Evolutionary conservation across 1,140 invertebrate genomes (phyloP), one percentile per base, ranked within the genome.

Genomic region (Arion vulgaris): DNA sequence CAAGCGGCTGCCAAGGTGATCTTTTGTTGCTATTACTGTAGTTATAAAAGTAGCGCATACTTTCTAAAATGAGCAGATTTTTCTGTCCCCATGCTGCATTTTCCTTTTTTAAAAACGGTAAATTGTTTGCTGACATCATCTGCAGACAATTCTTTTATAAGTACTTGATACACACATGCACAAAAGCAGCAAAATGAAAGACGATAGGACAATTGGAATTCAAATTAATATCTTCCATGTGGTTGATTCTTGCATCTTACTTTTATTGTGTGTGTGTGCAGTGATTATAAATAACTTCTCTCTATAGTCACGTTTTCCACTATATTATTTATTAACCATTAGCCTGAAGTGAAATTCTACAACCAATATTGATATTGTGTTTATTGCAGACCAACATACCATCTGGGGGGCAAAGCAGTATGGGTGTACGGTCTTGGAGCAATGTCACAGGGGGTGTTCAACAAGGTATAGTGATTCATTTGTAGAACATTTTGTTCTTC

Each of bases 351-450:
- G 41, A 45, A 45, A 15, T 45, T 45, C 41, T 45, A 45, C 5
- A 45, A 45, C 5, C 5, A 45, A 15, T 45, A 15, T 15, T 45
- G 41, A 45, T 45, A 32, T 34, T 39, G 1, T 39, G 62, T 80
- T 41, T 38, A 1, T 82, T 83, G 26, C 79, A 86, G 85, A 85
- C 85, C 85, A 86, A 74, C 84, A 88, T 80, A 82, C 79, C 84
- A 69, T 84, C 88, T 83, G 88, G 88, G 88, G 85, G 86, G 85
- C 86, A 81, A 85, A 89, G 83, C 82, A 85, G 73, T 85, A 84
- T 87, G 82, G 87, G 87, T 80, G 89, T 83, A 71, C 92, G 92
- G 88, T 93, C 92, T 83, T 93, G 93, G 93, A 93, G 92, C 92
- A 93, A 91, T 89, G 90, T 93, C 53, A 92, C 93, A 76, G 89